phyloP scores from a whole-genome alignment of 1,140 invertebrate species.

The Semibalanus balanoides region DNA sequence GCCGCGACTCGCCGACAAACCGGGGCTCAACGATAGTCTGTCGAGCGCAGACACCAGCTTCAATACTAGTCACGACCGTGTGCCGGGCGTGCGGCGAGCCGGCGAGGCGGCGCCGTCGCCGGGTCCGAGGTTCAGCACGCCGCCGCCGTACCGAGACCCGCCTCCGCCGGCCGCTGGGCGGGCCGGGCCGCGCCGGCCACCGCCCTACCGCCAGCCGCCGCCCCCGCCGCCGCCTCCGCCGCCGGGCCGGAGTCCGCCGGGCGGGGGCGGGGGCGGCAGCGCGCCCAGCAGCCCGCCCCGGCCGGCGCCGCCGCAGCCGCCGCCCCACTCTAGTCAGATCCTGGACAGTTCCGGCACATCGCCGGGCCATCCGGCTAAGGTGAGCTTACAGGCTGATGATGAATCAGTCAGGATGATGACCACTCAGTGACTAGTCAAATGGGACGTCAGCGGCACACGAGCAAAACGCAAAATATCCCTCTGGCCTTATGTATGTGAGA shows the following conservation, averaged over 20 bases:
- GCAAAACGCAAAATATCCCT: no score
- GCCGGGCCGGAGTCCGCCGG: no score
- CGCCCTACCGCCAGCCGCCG: constrained; percentile 1
- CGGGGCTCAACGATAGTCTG: neutral
- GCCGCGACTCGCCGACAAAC: neutral
- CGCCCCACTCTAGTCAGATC: neutral
- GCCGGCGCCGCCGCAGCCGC: no score
- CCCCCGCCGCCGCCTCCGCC: neutral
- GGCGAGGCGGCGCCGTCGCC: neutral
- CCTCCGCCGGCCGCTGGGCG: neutral
- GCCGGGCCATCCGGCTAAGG: neutral
- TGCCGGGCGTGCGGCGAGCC: neutral
- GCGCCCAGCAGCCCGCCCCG: neutral
- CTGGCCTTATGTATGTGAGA: no score
- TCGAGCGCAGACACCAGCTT: neutral
- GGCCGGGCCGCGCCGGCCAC: neutral
- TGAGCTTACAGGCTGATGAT: neutral
- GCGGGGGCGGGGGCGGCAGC: neutral
- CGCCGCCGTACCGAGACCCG: neutral
- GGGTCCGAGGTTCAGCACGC: neutral
- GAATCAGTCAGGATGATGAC: no score
- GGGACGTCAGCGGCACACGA: no score
- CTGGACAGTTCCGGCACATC: no score
- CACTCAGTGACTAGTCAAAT: no score
- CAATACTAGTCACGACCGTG: neutral